These are phyloP conservation scores for Sicus ferrugineus DNA, from an alignment of 2,888 invertebrate species.

Conservation along the genomic window DNA sequence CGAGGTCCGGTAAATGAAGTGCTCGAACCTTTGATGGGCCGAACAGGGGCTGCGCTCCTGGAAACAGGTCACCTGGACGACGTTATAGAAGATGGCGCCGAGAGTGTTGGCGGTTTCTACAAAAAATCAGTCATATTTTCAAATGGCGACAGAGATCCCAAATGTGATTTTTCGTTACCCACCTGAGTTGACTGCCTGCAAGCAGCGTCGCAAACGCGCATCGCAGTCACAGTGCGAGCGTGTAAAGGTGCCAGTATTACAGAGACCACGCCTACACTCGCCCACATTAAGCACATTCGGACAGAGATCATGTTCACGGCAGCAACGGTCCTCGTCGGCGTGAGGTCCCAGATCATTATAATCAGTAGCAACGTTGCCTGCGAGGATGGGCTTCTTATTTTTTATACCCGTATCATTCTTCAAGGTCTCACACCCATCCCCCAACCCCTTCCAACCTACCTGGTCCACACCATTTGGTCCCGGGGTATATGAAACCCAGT, in stretches of 20 bases:
- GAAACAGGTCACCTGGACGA: conserved; percentile 78
- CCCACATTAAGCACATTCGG: conserved; percentile 70
- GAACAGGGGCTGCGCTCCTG: conserved; percentile 72
- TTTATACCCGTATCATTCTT: not conserved
- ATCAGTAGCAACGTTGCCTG: conserved; percentile 69
- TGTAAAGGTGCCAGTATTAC: conserved; percentile 74
- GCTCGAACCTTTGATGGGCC: conserved; percentile 69
- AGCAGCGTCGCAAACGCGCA: conserved; percentile 73
- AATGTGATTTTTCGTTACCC: no score
- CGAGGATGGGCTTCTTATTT: not conserved
- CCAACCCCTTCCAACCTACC: conserved; percentile 59
- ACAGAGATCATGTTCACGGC: conserved; percentile 78
- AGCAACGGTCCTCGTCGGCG: conserved; percentile 74
- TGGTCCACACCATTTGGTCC: conserved; percentile 83
- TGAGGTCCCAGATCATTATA: conserved; percentile 73
- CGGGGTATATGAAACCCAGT: conserved; percentile 70
- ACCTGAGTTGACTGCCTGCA: conserved; percentile 71
- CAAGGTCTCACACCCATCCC: not conserved
- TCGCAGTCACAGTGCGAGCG: conserved; percentile 81
- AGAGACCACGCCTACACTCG: conserved; percentile 71
- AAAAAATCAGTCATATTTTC: conserved; percentile 18
- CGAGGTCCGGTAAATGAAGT: conserved; percentile 49
- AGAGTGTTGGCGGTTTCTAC: conserved; percentile 73
- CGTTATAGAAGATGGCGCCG: conserved; percentile 79
- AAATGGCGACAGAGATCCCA: no score